Evolutionary conservation across 2,113 vertebrate genomes (phyloP), one percentile per base, ranked within the genome.

Genomic region (Cricetomys ansorgei): DNA sequence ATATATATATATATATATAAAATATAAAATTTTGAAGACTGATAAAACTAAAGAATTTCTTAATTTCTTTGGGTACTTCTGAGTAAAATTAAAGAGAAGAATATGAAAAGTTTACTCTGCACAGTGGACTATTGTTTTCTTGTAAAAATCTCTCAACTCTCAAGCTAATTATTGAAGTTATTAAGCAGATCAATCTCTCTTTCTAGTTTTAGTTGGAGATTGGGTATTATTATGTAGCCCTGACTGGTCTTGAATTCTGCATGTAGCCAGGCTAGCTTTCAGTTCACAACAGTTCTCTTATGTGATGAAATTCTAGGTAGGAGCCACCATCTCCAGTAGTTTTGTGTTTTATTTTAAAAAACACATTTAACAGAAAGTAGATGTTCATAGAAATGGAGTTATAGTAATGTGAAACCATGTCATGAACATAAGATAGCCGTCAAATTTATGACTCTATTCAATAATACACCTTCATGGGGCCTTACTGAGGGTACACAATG

Each of bases 281-380:
- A 50, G 34, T 67, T 69, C 34, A 27, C 34, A 67, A 8, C 25
- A 72, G 40, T 34, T 10, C 23, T 55, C 13, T 40, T 50, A 8
- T 7, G 7, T 16, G 65, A 12, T 70, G 23, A n/a, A n/a, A 25
- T 57, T 59, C 21, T 25, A 59, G n/a, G 37, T 40, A 40, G 59
- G 23, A 81, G 21, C 48, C 13, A 55, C 34, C 45, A 70, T 13
- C 7, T n/a, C 13, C 34, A 70, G 65, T 27, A 88, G 37, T 65
- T 23, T 96, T 86, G 86, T 79, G 59, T 94, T 95, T 69, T 92
- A n/a, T 34, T 90, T 92, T 92, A 43, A 92, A 88, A 83, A 72
- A 25, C 48, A 25, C 84, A 88, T 45, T 70, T 91, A 65, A 70
- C 59, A 62, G 80, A 57, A 7, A 67, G 31, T 34, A 43, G 19